These are phyloP conservation scores for Siniperca knerii DNA, from an alignment of 2,113 vertebrate genomes.

Conservation along the genomic window DNA sequence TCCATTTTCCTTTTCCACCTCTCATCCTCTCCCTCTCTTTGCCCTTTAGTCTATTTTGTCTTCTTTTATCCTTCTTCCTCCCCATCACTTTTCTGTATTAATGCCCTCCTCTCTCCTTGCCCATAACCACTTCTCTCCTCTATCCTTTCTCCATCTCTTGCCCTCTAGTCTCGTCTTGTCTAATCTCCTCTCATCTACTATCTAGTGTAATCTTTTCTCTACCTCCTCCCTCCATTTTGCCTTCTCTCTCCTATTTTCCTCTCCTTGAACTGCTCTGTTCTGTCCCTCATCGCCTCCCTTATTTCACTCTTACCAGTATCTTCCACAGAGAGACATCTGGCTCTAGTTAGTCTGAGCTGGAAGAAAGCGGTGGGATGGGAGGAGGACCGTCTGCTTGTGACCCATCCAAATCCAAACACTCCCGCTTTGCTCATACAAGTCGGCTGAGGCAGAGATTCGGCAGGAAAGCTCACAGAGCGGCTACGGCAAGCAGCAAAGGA, in stretches of 20 bases:
- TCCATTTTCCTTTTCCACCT: not conserved
- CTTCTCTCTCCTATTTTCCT: not conserved
- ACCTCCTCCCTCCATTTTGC: not conserved
- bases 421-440: conserved; percentile 54
- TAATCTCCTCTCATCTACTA: not conserved
- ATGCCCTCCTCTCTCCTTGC: not conserved
- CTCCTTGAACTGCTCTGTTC: not conserved
- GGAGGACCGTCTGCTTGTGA: conserved; percentile 22
- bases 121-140: not conserved
- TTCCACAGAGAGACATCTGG: conserved; percentile 71
- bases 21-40: not conserved
- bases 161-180: not conserved
- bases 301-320: conserved; percentile 9
- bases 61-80: not conserved
- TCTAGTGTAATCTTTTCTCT: not conserved
- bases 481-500: conserved; percentile 12
- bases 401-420: conserved; percentile 59
- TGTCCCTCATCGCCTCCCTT: not conserved
- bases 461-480: not conserved
- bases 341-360: conserved; percentile 59
- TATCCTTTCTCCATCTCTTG: not conserved
- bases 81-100: not conserved
- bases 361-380: conserved; percentile 14
- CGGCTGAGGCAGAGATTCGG: not conserved
- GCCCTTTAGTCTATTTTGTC: not conserved